Evolutionary conservation across 2,113 vertebrate species (phyloP).

Genomic region (Aplodontia rufa): DNA sequence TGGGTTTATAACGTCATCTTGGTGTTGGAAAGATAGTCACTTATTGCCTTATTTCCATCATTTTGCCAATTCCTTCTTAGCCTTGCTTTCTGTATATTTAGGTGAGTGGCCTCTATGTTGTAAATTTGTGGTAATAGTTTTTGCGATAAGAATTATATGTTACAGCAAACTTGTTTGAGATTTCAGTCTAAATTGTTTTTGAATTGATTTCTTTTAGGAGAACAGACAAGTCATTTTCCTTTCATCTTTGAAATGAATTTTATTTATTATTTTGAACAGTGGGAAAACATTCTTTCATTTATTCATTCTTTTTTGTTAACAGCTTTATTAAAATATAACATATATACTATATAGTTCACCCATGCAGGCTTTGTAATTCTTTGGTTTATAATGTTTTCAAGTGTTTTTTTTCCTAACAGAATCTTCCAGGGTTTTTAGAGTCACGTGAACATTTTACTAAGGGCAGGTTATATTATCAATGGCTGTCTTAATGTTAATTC

Average conservation of each 20-base stretch:
- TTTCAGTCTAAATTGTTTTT: background rate
- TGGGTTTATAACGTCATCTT: background rate
- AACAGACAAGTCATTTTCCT: background rate
- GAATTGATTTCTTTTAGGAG: background rate
- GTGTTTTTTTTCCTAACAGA: background rate
- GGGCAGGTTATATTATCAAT: background rate
- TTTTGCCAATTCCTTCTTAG: background rate
- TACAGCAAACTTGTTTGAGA: slow-evolving; percentile 12
- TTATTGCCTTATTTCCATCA: background rate
- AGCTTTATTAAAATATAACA: background rate
- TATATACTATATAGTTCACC: background rate
- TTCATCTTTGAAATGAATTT: background rate
- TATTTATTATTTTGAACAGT: background rate
- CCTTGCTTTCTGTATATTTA: background rate
- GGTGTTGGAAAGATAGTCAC: background rate
- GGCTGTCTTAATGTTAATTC: background rate
- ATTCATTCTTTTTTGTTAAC: background rate
- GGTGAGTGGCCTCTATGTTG: background rate
- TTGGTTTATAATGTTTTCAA: background rate
- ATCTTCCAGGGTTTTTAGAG: background rate
- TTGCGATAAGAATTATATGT: background rate
- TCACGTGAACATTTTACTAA: background rate
- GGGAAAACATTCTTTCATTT: background rate
- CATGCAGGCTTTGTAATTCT: background rate
- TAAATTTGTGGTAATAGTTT: background rate